Evolutionary conservation across 2,888 invertebrate genomes (phyloP), one percentile per base, ranked within the genome.

Genomic region (Phalera bucephala): DNA sequence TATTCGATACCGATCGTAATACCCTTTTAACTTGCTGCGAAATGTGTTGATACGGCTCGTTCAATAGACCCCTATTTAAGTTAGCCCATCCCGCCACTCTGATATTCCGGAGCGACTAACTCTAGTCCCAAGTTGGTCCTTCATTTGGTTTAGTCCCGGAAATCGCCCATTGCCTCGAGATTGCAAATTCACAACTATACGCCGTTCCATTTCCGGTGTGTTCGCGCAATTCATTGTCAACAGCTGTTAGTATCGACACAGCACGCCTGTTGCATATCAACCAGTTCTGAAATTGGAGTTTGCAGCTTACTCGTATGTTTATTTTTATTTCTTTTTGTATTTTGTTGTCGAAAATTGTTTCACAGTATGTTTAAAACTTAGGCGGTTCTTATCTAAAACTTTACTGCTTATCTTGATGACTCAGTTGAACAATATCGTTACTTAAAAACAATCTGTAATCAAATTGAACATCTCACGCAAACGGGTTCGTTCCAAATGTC

Each of bases 41-140:
- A 47, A 46, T 50, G 41, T 36, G 39, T 50, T 39, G 47, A 45
- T 31, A 41, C 41, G 34, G 43, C 45, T 34, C 36, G 46, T 43
- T 52, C 61, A 52, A 64, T 65, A 53, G 45, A 52, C 46, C 47
- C 52, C 58, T 70, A 75, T 78, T 73, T 72, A 74, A 79, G 68
- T 77, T 74, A 59, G 44, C 43, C 54, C 49, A 56, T 64, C 61
- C 49, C 48, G 43, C 32, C 32, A 31, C 40, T 49, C 47, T 31
- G 35, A 31, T 27, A 53, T 59, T 56, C 38, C 36, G 26, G 39
- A 30, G 31, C 40, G 67, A 73, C 55, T 72, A 65, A 54, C 50
- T 38, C 49, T 41, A 50, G 44, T 63, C 33, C 52, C 44, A 61
- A 72, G 57, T 65, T 65, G 50, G 50, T 60, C 54, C 55, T 63